These are phyloP conservation scores for Sphaeramia orbicularis DNA, from an alignment of 2,797 vertebrate genomes.

Conservation along the genomic window DNA sequence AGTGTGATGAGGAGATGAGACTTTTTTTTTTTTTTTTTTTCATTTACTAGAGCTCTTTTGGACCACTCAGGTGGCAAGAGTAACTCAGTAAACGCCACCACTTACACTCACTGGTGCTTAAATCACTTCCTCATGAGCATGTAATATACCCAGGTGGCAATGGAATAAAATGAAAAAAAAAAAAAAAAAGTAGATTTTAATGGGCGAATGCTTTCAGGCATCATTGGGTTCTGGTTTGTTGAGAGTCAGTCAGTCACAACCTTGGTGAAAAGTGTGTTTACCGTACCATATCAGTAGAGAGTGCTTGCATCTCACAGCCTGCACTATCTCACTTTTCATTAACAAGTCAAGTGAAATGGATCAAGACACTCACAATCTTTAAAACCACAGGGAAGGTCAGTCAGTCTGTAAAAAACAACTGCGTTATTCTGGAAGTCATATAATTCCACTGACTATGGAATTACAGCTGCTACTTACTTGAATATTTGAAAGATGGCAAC, in stretches of 20 bases:
- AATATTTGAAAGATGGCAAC: too few relatives aligned
- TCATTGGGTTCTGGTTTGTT: slow-evolving; percentile 45
- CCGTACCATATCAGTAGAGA: slow-evolving; percentile 8
- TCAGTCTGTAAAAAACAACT: slow-evolving; percentile 3
- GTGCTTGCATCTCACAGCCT: slow-evolving; percentile 39
- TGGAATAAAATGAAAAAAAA: slow-evolving; percentile 40
- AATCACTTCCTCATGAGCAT: slow-evolving; percentile 55
- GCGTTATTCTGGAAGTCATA: slow-evolving; percentile 31
- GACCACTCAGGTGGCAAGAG: slow-evolving; percentile 56
- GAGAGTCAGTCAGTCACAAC: slow-evolving; percentile 21
- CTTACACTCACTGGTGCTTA: slow-evolving; percentile 43
- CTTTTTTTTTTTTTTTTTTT: slow-evolving; percentile 37
- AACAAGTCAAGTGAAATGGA: slow-evolving; percentile 39
- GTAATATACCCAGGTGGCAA: slow-evolving; percentile 55
- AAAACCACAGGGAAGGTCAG: slow-evolving; percentile 10
- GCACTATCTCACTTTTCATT: slow-evolving; percentile 21
- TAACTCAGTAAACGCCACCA: slow-evolving; percentile 52
- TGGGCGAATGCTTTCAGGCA: slow-evolving; percentile 49
- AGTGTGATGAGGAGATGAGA: slow-evolving; percentile 44
- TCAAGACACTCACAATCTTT: slow-evolving; percentile 20
- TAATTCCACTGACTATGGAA: too few relatives aligned
- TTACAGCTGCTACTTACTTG: too few relatives aligned
- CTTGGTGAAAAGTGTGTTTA: slow-evolving; percentile 29
- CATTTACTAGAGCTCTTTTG: slow-evolving; percentile 47
- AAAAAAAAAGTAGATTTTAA: slow-evolving; percentile 35